Evolutionary conservation across 2,113 vertebrate genomes (phyloP), one percentile per base, ranked within the genome.

Genomic region (Sterrhoptilus dennistouni): DNA sequence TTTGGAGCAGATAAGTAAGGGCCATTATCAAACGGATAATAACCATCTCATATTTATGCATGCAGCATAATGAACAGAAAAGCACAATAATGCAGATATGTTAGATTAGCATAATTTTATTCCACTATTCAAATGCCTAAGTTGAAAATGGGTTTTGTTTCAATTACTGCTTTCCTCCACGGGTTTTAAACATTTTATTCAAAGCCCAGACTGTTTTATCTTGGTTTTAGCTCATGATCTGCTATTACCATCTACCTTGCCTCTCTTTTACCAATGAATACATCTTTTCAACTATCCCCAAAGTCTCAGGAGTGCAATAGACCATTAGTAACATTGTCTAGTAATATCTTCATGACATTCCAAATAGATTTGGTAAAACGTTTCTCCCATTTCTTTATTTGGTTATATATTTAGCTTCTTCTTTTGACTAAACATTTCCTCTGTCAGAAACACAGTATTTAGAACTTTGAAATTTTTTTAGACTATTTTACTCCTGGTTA

Each of bases 31-130:
- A 89, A 98, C 83, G 71, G 78, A 97, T 97, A 98, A 98, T 96
- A 97, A 96, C 63, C 81, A 92, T 89, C 89, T 97, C 94, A 96
- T 97, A 95, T 92, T 97, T 97, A 98, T 97, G 91, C 94, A 95
- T 95, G 87, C 54, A 81, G 83, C 66, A 95, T 95, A 97, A 97
- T 95, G 86, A 98, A 94, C 79, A 93, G 89, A 97, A 96, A 97
- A 97, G 76, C 90, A 97, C 93, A 97, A 95, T 97, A 97, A 95
- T 23, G 75, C 88, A 97, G 97, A 96, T 98, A 96, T 29, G 92
- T 95, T 97, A 95, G 88, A 97, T 98, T 97, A 97, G 92, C 95
- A 97, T 97, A 97, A 98, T 96, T 97, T 97, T 93, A 97, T 97
- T 97, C 97, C 57, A 87, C 81, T 96, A 89, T 96, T 98, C 93